Conservation (phyloP, 1,140 invertebrate genomes). For the Nomia melanderi region DNA sequence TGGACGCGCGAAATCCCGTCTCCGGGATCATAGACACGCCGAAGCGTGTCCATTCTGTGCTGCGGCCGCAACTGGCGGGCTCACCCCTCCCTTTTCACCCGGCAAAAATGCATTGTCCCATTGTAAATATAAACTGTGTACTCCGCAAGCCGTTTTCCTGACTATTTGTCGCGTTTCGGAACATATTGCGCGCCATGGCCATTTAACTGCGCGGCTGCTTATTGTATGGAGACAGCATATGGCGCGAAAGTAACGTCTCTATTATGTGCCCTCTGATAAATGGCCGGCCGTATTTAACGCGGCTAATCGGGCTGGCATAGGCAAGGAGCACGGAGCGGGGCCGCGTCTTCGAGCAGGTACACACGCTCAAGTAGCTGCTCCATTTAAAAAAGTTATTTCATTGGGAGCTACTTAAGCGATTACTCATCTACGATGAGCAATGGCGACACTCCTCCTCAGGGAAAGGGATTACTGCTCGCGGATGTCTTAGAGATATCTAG, state of each 20-base stretch:
- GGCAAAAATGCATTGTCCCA: constrained; percentile 72
- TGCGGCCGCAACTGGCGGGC: constrained; percentile 57
- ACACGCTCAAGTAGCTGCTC: constrained; percentile 15
- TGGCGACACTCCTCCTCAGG: neutral
- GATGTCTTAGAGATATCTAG: neutral
- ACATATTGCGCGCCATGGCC: constrained; percentile 63
- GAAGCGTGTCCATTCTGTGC: constrained; percentile 56
- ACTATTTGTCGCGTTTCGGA: constrained; percentile 67
- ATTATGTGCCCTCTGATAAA: constrained; percentile 74
- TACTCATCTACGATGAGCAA: neutral
- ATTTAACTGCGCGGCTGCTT: constrained; percentile 69
- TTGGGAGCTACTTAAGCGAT: neutral
- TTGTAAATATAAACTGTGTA: constrained; percentile 73
- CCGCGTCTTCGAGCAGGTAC: neutral
- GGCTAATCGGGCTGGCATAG: constrained; percentile 64
- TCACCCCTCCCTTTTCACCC: constrained; percentile 51
- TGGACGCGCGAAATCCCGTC: neutral
- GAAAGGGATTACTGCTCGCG: neutral
- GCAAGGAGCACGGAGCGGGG: constrained; percentile 16
- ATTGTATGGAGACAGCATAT: constrained; percentile 70
- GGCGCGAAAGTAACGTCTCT: constrained; percentile 73
- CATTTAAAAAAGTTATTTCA: neutral
- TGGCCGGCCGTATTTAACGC: constrained; percentile 65
- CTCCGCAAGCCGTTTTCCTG: constrained; percentile 61
- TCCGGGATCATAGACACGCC: constrained; percentile 34